Evolutionary conservation across 2,888 invertebrate species (phyloP).

Genomic region (Clitarchus hookeri): DNA sequence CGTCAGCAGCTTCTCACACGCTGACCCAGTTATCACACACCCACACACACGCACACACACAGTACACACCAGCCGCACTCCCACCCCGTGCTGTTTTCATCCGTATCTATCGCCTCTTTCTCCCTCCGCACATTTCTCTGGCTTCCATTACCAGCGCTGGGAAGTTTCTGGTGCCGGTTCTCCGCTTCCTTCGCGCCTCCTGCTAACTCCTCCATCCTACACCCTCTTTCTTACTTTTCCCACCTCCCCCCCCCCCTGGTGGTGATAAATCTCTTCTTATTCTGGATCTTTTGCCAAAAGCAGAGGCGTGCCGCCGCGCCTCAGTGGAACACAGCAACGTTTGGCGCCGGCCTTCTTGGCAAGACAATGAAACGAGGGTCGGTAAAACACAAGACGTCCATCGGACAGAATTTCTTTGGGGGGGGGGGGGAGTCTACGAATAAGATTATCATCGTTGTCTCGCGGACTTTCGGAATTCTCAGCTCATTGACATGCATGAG

Average conservation of each 20-base stretch:
- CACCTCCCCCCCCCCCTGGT: background rate
- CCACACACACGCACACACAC: background rate
- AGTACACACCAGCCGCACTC: too few species aligned
- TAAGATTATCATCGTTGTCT: too few species aligned
- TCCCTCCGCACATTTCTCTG: background rate
- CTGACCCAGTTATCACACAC: conserved; percentile 10
- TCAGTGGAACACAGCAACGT: too few species aligned
- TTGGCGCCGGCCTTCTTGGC: too few species aligned
- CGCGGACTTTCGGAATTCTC: too few species aligned
- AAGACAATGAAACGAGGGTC: too few species aligned
- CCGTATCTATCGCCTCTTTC: background rate
- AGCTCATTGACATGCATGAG: too few species aligned
- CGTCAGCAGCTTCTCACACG: background rate
- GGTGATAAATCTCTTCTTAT: conserved; percentile 11
- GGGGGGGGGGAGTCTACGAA: too few species aligned
- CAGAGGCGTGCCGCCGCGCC: background rate
- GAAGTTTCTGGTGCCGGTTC: background rate
- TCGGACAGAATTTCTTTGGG: too few species aligned
- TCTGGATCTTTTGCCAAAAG: background rate
- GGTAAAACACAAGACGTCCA: too few species aligned
- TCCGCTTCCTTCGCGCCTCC: background rate
- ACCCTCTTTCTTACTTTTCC: background rate
- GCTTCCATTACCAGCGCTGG: background rate
- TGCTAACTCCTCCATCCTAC: background rate
- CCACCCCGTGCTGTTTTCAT: background rate